Evolutionary conservation across 2,888 invertebrate genomes (phyloP).

Genomic region (Drosophila neutralis): DNA sequence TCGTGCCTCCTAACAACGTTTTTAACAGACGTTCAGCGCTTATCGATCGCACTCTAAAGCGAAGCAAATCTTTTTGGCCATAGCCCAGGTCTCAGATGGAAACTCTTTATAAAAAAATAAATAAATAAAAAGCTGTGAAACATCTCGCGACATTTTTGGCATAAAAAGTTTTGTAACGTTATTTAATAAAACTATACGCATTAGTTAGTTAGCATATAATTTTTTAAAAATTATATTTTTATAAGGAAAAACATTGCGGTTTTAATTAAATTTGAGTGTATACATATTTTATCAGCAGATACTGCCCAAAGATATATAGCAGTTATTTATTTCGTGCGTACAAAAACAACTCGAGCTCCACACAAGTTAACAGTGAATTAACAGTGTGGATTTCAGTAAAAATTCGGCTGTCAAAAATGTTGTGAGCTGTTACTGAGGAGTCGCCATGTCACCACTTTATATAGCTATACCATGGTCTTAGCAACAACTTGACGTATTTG

Average conservation of each 20-base stretch:
- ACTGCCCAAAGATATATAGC: not conserved
- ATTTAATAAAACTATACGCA: not conserved
- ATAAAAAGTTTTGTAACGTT: not conserved
- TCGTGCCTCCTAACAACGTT: slow-evolving; percentile 6
- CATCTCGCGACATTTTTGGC: not conserved
- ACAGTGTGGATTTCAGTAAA: not conserved
- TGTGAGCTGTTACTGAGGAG: not conserved
- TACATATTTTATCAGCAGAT: not conserved
- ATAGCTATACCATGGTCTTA: not conserved
- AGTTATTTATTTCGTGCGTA: not conserved
- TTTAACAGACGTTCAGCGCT: not conserved
- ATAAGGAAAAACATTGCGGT: not conserved
- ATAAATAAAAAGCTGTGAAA: not conserved
- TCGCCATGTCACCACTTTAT: not conserved
- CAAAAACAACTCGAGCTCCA: not conserved
- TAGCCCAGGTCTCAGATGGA: not conserved
- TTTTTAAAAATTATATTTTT: not conserved
- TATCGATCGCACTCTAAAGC: not conserved
- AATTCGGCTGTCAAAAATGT: not conserved
- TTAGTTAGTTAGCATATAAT: not conserved
- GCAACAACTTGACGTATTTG: not conserved
- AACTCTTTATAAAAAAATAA: not conserved
- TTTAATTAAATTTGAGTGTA: not conserved
- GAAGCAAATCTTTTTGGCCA: not conserved
- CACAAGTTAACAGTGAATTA: not conserved